Conservation (phyloP, 2,113 vertebrate species). For the Aplodontia rufa region DNA sequence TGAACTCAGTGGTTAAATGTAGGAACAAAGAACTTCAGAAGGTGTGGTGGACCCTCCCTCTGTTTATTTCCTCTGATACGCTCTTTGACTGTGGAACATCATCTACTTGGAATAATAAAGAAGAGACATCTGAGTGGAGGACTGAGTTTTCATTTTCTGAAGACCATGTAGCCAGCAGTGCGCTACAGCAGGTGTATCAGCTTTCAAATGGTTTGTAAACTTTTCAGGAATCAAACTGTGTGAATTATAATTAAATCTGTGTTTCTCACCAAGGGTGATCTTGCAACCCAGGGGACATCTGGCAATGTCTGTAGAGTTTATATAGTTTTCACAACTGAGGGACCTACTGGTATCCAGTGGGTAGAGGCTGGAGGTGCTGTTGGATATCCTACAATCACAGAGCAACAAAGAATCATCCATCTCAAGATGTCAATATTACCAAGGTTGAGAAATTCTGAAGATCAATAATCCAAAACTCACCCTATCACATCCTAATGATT, state of each 20-base stretch:
- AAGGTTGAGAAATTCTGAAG: slow-evolving; percentile 19
- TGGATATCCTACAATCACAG: background rate
- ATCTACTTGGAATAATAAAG: too few relatives aligned
- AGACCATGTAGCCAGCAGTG: background rate
- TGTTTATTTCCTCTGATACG: background rate
- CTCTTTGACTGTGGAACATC: background rate
- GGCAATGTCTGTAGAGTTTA: background rate
- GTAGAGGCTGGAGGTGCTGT: background rate
- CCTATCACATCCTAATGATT: background rate
- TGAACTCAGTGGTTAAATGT: background rate
- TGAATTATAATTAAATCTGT: background rate
- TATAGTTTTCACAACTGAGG: background rate
- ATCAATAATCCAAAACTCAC: background rate
- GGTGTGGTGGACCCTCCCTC: background rate
- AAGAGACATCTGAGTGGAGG: too few relatives aligned
- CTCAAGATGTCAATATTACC: background rate
- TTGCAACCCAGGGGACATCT: background rate
- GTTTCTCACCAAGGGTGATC: background rate
- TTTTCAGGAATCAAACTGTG: background rate
- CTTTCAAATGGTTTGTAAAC: background rate
- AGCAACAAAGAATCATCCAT: background rate
- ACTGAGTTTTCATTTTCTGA: too few relatives aligned
- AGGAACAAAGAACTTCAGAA: background rate
- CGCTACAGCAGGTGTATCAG: too few relatives aligned
- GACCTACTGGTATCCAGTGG: too few relatives aligned